Conservation (phyloP, 2,888 invertebrate genomes). For the Lepidochitona cinerea region DNA sequence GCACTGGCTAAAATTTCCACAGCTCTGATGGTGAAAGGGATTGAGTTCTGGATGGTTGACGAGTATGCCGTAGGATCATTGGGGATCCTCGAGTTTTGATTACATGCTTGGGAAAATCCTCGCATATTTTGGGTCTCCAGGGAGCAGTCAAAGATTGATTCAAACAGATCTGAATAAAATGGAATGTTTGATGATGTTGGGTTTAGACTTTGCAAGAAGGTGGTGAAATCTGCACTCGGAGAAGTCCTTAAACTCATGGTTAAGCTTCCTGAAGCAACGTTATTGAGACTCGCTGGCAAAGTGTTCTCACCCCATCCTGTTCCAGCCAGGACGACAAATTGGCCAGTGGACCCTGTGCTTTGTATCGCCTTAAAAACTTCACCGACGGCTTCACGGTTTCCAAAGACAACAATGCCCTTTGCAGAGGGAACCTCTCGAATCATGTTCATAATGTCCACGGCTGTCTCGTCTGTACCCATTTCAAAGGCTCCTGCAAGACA, state of each 20-base stretch:
- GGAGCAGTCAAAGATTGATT: conserved; percentile 52
- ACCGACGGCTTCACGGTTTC: conserved; percentile 25
- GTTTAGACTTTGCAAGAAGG: conserved; percentile 36
- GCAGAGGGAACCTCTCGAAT: conserved; percentile 43
- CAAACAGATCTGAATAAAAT: conserved; percentile 54
- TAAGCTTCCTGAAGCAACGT: conserved; percentile 46
- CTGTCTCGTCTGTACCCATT: conserved; percentile 20
- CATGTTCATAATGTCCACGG: conserved; percentile 31
- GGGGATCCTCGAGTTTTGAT: conserved; percentile 20
- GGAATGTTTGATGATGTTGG: conserved; percentile 37
- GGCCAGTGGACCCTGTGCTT: conserved; percentile 23
- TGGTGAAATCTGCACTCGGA: conserved; percentile 30
- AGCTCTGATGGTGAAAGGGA: conserved; percentile 45
- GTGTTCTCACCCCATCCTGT: conserved; percentile 41
- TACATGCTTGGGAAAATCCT: conserved; percentile 31
- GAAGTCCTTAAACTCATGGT: conserved; percentile 36
- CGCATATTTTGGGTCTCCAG: conserved; percentile 40
- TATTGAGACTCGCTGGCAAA: neutral
- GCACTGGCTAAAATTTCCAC: conserved; percentile 65
- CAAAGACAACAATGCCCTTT: conserved; percentile 44
- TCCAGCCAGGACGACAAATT: conserved; percentile 49
- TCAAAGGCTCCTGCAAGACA: conserved; percentile 45
- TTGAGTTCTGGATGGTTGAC: conserved; percentile 27
- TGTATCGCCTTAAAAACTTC: conserved; percentile 38
- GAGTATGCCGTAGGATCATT: conserved; percentile 20